These are phyloP conservation scores for Diploptera punctata DNA, from an alignment of 2,888 invertebrate species.

Conservation along the genomic window DNA sequence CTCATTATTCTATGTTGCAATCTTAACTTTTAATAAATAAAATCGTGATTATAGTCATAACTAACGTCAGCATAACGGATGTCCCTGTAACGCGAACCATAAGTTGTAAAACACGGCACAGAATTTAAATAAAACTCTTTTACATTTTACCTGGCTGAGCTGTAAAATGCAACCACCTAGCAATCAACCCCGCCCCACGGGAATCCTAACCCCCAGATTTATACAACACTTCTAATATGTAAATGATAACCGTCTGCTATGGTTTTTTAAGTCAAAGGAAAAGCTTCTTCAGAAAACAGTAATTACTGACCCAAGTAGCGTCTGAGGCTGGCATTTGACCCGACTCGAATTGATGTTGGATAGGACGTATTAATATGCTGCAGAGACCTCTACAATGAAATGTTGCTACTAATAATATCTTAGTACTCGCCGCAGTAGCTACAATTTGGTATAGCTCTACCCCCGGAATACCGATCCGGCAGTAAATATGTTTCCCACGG, in stretches of 20 bases:
- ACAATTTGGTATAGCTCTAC: too few relatives aligned
- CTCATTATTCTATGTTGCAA: too few relatives aligned
- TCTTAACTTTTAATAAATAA: too few relatives aligned
- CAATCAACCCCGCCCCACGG: too few relatives aligned
- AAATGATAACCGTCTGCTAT: not conserved
- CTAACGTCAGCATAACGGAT: too few relatives aligned
- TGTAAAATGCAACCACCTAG: too few relatives aligned
- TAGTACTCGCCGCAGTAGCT: not conserved
- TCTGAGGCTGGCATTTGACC: constrained; percentile 21
- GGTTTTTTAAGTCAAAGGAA: too few relatives aligned
- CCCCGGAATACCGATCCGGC: too few relatives aligned
- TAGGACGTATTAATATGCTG: not conserved
- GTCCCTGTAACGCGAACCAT: not conserved
- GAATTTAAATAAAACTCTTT: not conserved
- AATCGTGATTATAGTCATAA: too few relatives aligned
- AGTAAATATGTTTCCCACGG: not conserved
- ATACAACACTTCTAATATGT: constrained; percentile 20
- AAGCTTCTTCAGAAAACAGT: constrained; percentile 2
- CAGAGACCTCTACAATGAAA: not conserved
- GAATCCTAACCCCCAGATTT: not conserved
- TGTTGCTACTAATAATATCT: constrained; percentile 22
- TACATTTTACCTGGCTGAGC: not conserved
- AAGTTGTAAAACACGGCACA: not conserved
- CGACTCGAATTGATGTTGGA: not conserved
- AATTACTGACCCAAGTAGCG: constrained; percentile 5